These are phyloP conservation scores for Bugula neritina DNA, from an alignment of 2,888 invertebrate species.

Conservation along the genomic window DNA sequence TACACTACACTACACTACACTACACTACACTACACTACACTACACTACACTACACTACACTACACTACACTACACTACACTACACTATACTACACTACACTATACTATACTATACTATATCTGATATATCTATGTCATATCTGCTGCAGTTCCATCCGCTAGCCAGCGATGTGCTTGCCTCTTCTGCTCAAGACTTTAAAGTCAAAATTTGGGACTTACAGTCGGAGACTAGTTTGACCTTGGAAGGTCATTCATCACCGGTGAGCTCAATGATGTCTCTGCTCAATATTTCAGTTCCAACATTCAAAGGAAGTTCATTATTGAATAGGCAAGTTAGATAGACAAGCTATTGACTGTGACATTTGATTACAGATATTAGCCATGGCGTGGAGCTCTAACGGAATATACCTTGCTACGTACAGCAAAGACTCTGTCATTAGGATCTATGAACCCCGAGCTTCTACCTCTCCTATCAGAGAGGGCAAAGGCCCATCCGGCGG, in stretches of 20 bases:
- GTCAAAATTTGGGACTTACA: conserved; percentile 75
- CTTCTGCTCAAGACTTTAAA: conserved; percentile 83
- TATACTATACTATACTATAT: too few relatives aligned
- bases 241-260: conserved; percentile 76
- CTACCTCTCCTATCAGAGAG: conserved; percentile 59
- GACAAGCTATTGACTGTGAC: too few relatives aligned
- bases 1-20: too few relatives aligned
- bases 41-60: too few relatives aligned
- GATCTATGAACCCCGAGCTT: conserved; percentile 72
- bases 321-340: too few relatives aligned
- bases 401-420: conserved; percentile 75
- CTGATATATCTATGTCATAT: not conserved
- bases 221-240: conserved; percentile 59
- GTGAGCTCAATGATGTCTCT: conserved; percentile 36
- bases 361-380: conserved; percentile 73
- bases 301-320: too few relatives aligned
- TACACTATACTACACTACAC: too few relatives aligned
- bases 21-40: too few relatives aligned
- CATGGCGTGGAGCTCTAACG: conserved; percentile 87
- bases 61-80: too few relatives aligned
- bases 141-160: conserved; percentile 70
- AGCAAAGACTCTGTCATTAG: conserved; percentile 83
- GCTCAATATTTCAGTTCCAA: too few relatives aligned
- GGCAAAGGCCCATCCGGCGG: conserved; percentile 82
- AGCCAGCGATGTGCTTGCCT: conserved; percentile 76